Evolutionary conservation across 2,888 invertebrate genomes (phyloP), one percentile per base, ranked within the genome.

Genomic region (Colostygia pectinataria): DNA sequence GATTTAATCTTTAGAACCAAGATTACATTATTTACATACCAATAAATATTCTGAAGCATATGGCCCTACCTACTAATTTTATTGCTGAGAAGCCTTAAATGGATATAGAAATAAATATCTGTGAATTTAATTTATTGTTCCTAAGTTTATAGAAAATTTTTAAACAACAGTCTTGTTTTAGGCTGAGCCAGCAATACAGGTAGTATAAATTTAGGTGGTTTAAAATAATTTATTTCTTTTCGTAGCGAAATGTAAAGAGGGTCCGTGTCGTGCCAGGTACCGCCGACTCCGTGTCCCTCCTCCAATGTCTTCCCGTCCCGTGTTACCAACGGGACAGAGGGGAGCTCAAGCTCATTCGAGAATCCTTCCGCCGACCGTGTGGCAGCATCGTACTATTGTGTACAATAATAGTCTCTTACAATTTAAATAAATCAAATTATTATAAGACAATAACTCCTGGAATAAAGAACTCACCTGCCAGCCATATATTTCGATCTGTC

Each of bases 401-500:
- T 13, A 13, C 45, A 49, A 53, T 61, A 50, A 14, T 36, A 36
- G 40, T 34, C 24, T n/a, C 14, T 24, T 41, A 58, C 46, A 36
- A 47, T 50, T 51, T 41, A 57, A 53, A 52, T 54, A 57, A 43
- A 24, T 45, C 38, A 53, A 59, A 44, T 51, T 61, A 60, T 63
- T 57, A 51, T 55, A 41, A 28, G 51, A 52, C 61, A 59, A 65
- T 59, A 36, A 6, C 28, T 41, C 33, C 24, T n/a, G n/a, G n/a
- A 29, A 7, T 36, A 53, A 41, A 61, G 65, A 72, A 81, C 86
- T 78, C 69, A 87, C 87, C 87, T 84, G 86, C 83, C 84, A 87
- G 82, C 78, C 82, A 84, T 81, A 51, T 41, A 78, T 69, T 74
- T 77, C 61, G 71, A 83, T 65, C 80, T 84, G 88, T 85, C 89